phyloP scores from a whole-genome alignment of 2,113 vertebrate species.

The Salminus brasiliensis region DNA sequence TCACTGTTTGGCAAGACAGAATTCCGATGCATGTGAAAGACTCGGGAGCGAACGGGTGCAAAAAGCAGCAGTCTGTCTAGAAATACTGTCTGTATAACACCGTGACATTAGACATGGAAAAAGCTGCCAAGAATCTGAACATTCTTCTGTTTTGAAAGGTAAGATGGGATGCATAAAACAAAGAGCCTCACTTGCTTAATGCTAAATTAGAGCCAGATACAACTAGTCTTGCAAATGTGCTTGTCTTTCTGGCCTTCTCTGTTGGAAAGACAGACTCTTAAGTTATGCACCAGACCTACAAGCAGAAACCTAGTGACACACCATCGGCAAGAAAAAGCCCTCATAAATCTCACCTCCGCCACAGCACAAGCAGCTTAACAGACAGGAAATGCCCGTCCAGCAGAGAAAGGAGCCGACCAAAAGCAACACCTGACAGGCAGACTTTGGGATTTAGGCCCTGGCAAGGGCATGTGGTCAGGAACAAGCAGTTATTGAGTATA shows the following conservation, averaged over 20 bases:
- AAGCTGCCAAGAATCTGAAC: conserved; percentile 5
- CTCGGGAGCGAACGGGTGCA: background rate
- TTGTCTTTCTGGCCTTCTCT: background rate
- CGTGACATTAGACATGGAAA: background rate
- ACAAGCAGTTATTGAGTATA: background rate
- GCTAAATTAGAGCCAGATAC: background rate
- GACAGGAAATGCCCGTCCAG: conserved; percentile 25
- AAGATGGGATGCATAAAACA: conserved; percentile 5
- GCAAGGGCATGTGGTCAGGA: background rate
- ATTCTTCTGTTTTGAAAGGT: background rate
- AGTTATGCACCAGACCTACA: background rate
- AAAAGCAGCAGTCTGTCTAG: conserved; percentile 21
- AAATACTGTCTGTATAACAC: conserved; percentile 13
- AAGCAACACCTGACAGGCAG: conserved; percentile 2
- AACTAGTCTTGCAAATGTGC: background rate
- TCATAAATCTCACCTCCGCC: conserved; percentile 1
- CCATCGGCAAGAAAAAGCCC: background rate
- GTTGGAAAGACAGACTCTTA: background rate
- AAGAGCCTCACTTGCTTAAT: background rate
- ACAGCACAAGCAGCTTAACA: conserved; percentile 20
- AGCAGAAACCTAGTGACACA: background rate
- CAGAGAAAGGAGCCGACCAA: conserved; percentile 8
- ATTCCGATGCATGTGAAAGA: conserved; percentile 4
- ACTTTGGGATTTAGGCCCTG: conserved; percentile 28
- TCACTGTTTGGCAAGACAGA: conserved; percentile 49